Percentiles rank a stretch among this genome's conserved stretches.
Evolutionary conservation across 2,888 invertebrate species (phyloP).

Genomic region (Cephus sareptanus): DNA sequence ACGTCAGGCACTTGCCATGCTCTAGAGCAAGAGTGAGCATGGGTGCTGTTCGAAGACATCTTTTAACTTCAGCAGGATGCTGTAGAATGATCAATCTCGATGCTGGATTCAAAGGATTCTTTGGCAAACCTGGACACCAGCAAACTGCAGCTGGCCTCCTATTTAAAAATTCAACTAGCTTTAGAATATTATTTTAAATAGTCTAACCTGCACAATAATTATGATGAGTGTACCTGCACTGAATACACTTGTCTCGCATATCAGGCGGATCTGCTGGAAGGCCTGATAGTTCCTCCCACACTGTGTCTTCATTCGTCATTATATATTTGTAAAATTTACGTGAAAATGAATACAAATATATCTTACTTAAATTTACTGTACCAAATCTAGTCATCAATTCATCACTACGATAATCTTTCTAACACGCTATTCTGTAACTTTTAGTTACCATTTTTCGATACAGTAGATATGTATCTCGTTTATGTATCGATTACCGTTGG

Average conservation of each 20-base stretch:
- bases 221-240: conserved; percentile 75
- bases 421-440: neutral
- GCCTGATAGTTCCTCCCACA: conserved; percentile 78
- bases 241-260: conserved; percentile 76
- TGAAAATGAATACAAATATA: neutral
- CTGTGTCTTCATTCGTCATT: conserved; percentile 52
- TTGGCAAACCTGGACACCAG: conserved; percentile 88
- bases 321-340: neutral
- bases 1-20: conserved; percentile 78
- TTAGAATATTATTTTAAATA: neutral
- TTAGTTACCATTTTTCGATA: neutral
- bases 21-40: conserved; percentile 85
- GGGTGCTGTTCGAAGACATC: conserved; percentile 88
- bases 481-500: neutral
- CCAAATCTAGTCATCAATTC: neutral
- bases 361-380: neutral
- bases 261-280: conserved; percentile 82
- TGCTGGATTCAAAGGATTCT: conserved; percentile 74
- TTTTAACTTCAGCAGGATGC: conserved; percentile 93
- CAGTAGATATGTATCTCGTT: neutral
- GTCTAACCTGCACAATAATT: neutral
- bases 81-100: conserved; percentile 86
- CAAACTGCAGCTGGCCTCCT: conserved; percentile 90
- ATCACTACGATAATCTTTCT: neutral
- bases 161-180: conserved; percentile 34